Base-by-base conservation (phyloP, 2,797 vertebrate genomes). In the Amphiprion clarkii region DNA sequence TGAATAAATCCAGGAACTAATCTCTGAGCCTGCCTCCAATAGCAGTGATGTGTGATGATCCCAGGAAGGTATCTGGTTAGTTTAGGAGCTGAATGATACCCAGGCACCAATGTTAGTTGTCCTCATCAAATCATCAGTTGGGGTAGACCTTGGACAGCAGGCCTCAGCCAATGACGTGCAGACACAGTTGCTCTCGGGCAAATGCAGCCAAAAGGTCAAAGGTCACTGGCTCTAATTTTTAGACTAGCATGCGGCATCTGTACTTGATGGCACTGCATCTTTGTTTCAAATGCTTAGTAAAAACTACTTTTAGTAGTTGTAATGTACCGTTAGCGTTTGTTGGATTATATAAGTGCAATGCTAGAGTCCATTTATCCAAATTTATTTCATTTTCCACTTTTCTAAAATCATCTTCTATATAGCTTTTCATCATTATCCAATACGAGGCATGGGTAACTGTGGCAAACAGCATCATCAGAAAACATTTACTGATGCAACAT, bases 201-300 rank as follows among this genome's bases (percentile, higher is more conserved):
- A 76, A 68, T 76, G 69, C 70, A 86, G 29, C 53, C 27, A 31
- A 17, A 54, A 71, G 85, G 75, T 84, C 23, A 86, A 25, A 82
- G 85, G 89, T 91, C 84, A 78, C 60, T 2, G 33, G 21, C 33
- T 75, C 74, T 83, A 73, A 85, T 87, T 71, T 39, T 70, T 48
- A 66, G 33, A 76, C 54, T n/a, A 52, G 52, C 64, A 71, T 61
- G 40, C 68, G 79, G 67, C 42, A 82, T 78, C 42, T 85, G 74
- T 77, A 83, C 74, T 71, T 74, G 39, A 67, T 31, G 79, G 57
- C 29, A 29, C 14, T 58, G 54, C 40, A 71, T 74, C 52, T 40
- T 54, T 3, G 17, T 42, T 63, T 54, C 9, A 42, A 29, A 61
- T 55, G 11, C 42, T 44, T 59, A 1, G 48, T 51, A 44, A 25